phyloP scores from a whole-genome alignment of 2,888 invertebrate species.

The Cecidostiba fungosa region DNA sequence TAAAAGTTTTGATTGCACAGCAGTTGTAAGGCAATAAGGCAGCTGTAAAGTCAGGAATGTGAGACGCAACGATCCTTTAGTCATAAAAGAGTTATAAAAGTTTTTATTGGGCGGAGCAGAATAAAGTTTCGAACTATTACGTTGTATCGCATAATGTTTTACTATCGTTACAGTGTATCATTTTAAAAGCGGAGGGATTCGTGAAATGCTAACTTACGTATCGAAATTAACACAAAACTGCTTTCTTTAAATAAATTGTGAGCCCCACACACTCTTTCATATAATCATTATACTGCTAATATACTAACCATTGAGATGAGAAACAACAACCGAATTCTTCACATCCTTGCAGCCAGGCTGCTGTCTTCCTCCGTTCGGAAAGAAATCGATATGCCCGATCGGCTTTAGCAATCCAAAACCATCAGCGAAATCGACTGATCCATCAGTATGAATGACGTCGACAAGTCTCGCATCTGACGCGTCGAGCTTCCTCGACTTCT shows the following conservation, averaged over 20 bases:
- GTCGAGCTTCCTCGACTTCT: conserved; percentile 83
- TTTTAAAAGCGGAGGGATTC: no score
- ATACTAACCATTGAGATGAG: conserved; percentile 81
- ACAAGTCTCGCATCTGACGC: conserved; percentile 85
- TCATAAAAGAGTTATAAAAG: background rate
- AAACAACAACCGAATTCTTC: conserved; percentile 82
- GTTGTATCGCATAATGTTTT: background rate
- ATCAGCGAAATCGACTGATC: conserved; percentile 83
- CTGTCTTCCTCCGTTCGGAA: conserved; percentile 84
- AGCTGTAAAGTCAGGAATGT: background rate
- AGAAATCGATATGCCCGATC: conserved; percentile 84
- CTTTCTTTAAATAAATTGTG: background rate
- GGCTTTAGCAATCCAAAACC: conserved; percentile 84
- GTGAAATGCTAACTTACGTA: no score
- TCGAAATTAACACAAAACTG: background rate
- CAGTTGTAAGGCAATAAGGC: background rate
- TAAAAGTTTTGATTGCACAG: background rate
- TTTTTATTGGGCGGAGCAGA: background rate
- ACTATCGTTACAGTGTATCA: background rate
- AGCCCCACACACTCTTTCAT: no score
- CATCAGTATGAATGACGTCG: conserved; percentile 87
- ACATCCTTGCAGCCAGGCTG: conserved; percentile 84
- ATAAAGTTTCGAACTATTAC: background rate
- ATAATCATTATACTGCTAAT: background rate
- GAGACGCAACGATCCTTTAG: background rate